Evolutionary conservation across 2,888 invertebrate species (phyloP).

Genomic region (Yponomeuta sedellus): DNA sequence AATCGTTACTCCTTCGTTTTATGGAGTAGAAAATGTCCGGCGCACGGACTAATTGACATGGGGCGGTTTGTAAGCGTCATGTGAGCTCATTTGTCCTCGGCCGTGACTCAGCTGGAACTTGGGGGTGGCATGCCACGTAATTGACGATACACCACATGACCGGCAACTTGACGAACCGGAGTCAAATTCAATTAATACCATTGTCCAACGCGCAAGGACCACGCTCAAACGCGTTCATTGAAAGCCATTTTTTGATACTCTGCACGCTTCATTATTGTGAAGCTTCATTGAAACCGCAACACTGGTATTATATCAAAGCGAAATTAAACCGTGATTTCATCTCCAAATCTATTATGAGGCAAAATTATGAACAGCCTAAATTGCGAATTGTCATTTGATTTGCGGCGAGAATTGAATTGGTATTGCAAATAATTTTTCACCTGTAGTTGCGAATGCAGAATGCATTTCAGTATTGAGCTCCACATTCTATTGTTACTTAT

Average conservation of each 20-base stretch:
- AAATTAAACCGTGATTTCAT: background rate
- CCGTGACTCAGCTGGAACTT: conserved; percentile 53
- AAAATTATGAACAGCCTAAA: background rate
- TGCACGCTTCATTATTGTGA: background rate
- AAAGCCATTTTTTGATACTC: no score
- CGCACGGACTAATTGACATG: conserved; percentile 46
- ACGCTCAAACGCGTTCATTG: background rate
- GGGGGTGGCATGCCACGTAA: conserved; percentile 30
- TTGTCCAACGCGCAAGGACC: background rate
- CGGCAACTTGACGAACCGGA: background rate
- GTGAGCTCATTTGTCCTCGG: conserved; percentile 51
- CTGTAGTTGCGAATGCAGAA: background rate
- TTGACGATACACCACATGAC: conserved; percentile 40
- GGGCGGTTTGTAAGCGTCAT: conserved; percentile 35
- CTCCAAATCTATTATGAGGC: background rate
- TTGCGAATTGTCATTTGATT: background rate
- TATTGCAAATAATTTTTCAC: background rate
- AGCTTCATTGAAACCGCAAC: background rate
- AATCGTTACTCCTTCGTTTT: background rate
- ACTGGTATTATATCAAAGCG: background rate
- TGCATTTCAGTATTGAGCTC: background rate
- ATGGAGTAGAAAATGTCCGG: conserved; percentile 21
- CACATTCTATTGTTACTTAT: background rate
- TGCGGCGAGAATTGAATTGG: background rate
- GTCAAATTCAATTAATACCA: background rate